Evolutionary conservation across 2,113 vertebrate genomes (phyloP).

Genomic region (Cryptomyrus ogoouensis): DNA sequence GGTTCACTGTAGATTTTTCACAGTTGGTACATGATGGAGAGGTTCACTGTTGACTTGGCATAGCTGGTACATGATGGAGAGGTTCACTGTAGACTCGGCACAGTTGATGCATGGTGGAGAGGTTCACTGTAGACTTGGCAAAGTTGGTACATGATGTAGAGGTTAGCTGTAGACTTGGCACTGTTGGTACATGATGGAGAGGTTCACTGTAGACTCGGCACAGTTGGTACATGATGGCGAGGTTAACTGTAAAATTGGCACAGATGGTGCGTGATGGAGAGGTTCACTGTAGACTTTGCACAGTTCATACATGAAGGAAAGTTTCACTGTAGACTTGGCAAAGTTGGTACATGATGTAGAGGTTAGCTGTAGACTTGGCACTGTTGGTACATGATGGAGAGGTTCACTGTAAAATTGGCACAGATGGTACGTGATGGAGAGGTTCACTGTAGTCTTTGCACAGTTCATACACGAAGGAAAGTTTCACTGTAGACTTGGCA

Average conservation of each 20-base stretch:
- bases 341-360: neutral
- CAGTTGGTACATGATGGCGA: neutral
- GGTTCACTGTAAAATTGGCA: neutral
- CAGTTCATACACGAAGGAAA: neutral
- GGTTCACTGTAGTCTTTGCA: neutral
- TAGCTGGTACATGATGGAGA: neutral
- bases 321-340: neutral
- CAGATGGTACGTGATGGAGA: neutral
- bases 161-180: neutral
- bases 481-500: neutral
- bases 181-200: neutral
- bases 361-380: neutral
- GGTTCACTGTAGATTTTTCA: neutral
- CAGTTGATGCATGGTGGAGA: neutral
- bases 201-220: neutral
- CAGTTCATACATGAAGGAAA: neutral
- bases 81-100: neutral
- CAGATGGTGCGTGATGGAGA: neutral
- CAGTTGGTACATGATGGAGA: neutral
- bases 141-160: neutral
- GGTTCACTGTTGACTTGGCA: neutral
- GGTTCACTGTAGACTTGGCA: neutral
- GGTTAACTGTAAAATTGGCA: neutral
- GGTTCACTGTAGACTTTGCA: neutral
- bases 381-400: neutral